Evolutionary conservation across 2,113 vertebrate genomes (phyloP).

Genomic region (Oryzias celebensis): DNA sequence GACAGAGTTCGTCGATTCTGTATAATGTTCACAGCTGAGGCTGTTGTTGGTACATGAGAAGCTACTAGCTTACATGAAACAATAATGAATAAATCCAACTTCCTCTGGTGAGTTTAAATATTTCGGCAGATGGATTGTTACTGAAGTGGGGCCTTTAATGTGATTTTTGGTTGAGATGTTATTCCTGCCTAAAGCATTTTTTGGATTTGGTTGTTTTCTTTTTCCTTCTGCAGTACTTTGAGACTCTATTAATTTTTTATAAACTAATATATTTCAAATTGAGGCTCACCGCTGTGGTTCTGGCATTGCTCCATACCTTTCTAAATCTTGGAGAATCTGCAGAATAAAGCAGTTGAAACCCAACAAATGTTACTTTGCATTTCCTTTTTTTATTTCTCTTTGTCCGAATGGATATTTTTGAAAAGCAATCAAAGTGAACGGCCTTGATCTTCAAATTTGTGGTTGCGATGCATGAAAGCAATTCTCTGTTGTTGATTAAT

Average conservation of each 20-base stretch:
- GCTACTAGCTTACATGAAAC: slow-evolving; percentile 38
- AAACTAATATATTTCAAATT: slow-evolving; percentile 41
- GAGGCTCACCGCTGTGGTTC: slow-evolving; percentile 23
- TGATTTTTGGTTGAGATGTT: slow-evolving; percentile 30
- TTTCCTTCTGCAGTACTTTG: slow-evolving; percentile 13
- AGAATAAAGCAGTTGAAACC: slow-evolving; percentile 34
- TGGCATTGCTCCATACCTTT: slow-evolving; percentile 50
- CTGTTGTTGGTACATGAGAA: slow-evolving; percentile 36
- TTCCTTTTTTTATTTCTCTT: slow-evolving; percentile 7
- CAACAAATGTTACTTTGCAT: slow-evolving; percentile 37
- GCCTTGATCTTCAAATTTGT: slow-evolving; percentile 30
- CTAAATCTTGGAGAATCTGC: slow-evolving; percentile 23
- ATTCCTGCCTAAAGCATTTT: slow-evolving; percentile 21
- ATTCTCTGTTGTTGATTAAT: slow-evolving; percentile 52
- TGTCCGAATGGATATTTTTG: slow-evolving; percentile 17
- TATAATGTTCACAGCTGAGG: slow-evolving; percentile 40
- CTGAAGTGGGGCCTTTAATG: slow-evolving; percentile 15
- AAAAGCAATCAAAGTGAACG: slow-evolving; percentile 39
- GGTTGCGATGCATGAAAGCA: slow-evolving; percentile 8
- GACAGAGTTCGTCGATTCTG: slow-evolving; percentile 35
- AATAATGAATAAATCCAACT: slow-evolving; percentile 27
- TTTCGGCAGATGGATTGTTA: slow-evolving; percentile 37
- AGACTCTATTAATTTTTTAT: slow-evolving; percentile 22
- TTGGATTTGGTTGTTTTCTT: slow-evolving; percentile 14
- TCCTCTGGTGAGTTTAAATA: slow-evolving; percentile 31